These are phyloP conservation scores for Pelobates cultripes DNA, from an alignment of 2,797 vertebrate species.

Conservation along the genomic window DNA sequence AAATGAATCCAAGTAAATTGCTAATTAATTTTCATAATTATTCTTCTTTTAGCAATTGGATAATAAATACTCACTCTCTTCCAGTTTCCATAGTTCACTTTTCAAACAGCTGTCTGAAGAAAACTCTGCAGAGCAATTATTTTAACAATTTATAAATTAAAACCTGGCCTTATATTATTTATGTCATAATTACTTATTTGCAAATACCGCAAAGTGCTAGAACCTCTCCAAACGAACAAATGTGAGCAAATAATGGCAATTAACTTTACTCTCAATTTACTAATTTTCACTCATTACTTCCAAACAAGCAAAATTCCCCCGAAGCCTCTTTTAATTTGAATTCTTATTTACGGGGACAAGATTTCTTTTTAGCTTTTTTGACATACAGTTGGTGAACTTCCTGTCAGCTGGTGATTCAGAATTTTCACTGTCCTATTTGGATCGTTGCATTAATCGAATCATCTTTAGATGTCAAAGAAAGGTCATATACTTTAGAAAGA, in stretches of 20 bases:
- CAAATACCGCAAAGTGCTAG: neutral
- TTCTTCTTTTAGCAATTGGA: neutral
- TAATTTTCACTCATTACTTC: too few relatives aligned
- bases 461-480: conserved; percentile 31
- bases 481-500: conserved; percentile 26
- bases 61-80: neutral
- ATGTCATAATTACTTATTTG: neutral
- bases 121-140: neutral
- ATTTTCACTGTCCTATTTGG: neutral
- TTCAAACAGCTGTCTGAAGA: neutral
- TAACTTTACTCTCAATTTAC: too few relatives aligned
- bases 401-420: neutral
- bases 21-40: neutral
- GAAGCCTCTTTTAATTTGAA: neutral
- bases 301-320: too few relatives aligned
- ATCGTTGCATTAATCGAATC: conserved; percentile 30
- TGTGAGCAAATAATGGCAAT: too few relatives aligned
- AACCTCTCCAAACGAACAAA: neutral
- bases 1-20: neutral
- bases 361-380: neutral
- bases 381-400: neutral
- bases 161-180: neutral
- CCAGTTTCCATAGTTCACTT: neutral
- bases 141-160: neutral
- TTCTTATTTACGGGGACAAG: neutral